Evolutionary conservation across 1,140 invertebrate species (phyloP), one percentile per base, ranked within the genome.

Genomic region (Neodiprion pinetum): DNA sequence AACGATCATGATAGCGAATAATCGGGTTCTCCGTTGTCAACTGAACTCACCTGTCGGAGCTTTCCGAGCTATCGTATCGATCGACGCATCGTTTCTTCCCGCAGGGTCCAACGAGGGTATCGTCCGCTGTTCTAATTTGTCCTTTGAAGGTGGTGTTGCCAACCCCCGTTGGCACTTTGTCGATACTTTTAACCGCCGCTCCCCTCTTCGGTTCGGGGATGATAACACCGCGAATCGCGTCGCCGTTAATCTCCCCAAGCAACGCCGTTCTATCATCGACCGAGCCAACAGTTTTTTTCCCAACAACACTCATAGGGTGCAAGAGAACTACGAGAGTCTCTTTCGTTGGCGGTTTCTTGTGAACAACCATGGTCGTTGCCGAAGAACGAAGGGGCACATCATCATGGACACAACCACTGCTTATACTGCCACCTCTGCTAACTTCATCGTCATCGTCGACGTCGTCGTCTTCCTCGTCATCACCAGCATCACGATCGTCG

Each of bases 61-160:
- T 95, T 89, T 96, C 95, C 81, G 94, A 95, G 87, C 94, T 95
- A 90, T 96, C 95, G 90, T 95, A 95, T 90, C 94, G 91, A 91
- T 96, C 94, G 82, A 93, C 90, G 88, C 94, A 95, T 88, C 95
- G 91, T 88, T 95, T 95, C 90, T 95, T 95, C 85, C 93, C 92
- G 84, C 91, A 93, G 76, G 86, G 82, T 66, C 86, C 86, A 72
- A 83, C 78, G 67, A 80, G 77, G 74, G 75, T 81, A 72, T 84
- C 82, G 74, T 87, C 82, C 73, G 82, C 83, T 74, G 70, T 81
- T 76, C 80, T 82, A 75, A 87, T 82, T 77, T 83, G 82, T 80
- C 83, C 83, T 80, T 86, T 83, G 70, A 82, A 85, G 70, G 7
- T 53, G 12, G 10, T 72, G 28, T 70, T 47, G 48, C 11, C 14